phyloP scores from a whole-genome alignment of 1,140 invertebrate genomes.

The Rhopalosiphum padi region DNA sequence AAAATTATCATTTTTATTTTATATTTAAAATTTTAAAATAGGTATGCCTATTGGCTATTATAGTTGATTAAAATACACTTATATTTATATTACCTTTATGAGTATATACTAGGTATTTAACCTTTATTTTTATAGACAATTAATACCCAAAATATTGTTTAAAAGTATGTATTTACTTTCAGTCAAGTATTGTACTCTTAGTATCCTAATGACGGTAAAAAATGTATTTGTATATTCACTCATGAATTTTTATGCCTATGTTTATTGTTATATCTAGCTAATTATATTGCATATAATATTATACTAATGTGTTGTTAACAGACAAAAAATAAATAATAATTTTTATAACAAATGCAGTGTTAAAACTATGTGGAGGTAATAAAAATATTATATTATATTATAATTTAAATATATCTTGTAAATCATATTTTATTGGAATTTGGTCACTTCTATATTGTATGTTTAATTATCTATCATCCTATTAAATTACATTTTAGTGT shows the following conservation, averaged over 20 bases:
- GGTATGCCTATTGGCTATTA: neutral
- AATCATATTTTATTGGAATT: slow-evolving; percentile 10
- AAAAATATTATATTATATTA: neutral
- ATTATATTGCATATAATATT: neutral
- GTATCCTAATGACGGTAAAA: neutral
- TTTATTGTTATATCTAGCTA: neutral
- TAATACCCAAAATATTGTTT: neutral
- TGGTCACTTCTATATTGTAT: neutral
- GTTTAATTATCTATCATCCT: neutral
- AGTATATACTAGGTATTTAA: neutral
- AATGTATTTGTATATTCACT: neutral
- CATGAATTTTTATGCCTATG: slow-evolving; percentile 8
- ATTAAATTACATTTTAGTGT: neutral
- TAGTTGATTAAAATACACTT: neutral
- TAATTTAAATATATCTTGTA: neutral
- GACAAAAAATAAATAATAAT: neutral
- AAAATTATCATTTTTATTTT: neutral
- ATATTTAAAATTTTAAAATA: neutral
- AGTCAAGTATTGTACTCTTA: neutral
- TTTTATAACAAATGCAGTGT: neutral
- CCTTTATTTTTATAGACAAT: neutral
- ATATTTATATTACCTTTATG: neutral
- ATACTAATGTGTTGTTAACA: neutral
- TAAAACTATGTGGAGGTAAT: neutral
- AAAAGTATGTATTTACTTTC: neutral